phyloP scores from a whole-genome alignment of 2,797 vertebrate species.

The Basileuterus tristriatus region DNA sequence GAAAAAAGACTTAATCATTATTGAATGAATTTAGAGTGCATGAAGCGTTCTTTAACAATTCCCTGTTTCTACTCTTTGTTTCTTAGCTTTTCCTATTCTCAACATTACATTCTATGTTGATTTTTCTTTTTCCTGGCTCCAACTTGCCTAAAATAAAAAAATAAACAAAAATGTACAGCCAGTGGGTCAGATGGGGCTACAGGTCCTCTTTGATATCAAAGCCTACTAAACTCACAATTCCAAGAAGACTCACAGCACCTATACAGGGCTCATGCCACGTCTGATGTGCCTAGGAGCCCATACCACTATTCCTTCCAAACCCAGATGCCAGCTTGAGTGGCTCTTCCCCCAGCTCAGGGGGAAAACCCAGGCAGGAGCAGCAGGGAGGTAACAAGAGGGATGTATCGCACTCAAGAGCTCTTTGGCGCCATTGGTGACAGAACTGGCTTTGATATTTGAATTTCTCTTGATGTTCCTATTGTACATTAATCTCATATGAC shows the following conservation, averaged over 20 bases:
- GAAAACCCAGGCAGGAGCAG: neutral
- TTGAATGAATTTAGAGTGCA: neutral
- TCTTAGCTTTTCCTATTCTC: neutral
- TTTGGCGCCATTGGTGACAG: neutral
- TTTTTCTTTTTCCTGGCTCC: neutral
- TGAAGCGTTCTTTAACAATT: neutral
- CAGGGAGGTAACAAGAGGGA: neutral
- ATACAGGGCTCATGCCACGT: fast-evolving
- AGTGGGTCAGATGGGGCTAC: neutral
- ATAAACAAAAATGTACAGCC: neutral
- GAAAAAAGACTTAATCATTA: neutral
- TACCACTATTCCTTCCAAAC: neutral
- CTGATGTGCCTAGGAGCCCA: neutral
- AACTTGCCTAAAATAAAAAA: neutral
- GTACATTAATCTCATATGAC: neutral
- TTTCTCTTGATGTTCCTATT: neutral
- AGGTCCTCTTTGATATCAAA: neutral
- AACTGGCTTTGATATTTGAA: neutral
- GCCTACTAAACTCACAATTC: neutral
- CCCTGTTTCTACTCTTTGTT: neutral
- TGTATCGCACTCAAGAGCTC: neutral
- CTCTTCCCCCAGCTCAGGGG: neutral
- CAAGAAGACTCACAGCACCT: neutral
- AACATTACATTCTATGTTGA: neutral
- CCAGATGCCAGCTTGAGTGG: neutral